Conservation (phyloP, 2,888 invertebrate species). For the Cheilosia impressa region DNA sequence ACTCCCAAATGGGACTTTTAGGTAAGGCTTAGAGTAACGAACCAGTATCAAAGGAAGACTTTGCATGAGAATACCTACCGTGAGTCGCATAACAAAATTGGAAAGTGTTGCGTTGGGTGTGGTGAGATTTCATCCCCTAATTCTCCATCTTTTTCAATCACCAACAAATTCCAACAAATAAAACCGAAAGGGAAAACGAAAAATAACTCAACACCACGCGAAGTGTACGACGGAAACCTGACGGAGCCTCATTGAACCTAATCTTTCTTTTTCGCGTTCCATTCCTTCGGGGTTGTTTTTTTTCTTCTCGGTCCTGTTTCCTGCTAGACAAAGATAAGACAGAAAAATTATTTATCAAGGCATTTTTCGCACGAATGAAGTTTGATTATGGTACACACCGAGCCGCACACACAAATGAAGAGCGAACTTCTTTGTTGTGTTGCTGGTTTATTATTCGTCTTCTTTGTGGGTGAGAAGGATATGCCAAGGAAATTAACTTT, state of each 20-base stretch:
- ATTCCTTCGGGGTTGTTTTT: conserved; percentile 10
- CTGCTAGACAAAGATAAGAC: conserved; percentile 70
- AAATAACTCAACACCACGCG: conserved; percentile 1
- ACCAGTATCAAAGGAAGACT: conserved; percentile 69
- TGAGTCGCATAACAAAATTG: conserved; percentile 43
- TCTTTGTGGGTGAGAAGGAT: conserved; percentile 35
- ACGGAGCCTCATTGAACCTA: conserved; percentile 48
- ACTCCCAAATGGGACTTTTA: conserved; percentile 4
- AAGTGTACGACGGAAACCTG: conserved; percentile 39
- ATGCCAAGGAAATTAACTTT: conserved; percentile 56
- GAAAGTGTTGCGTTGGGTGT: conserved; percentile 11
- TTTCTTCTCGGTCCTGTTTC: conserved; percentile 1
- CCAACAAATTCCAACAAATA: conserved; percentile 43
- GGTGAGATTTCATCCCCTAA: conserved; percentile 44
- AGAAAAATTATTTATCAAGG: conserved; percentile 66
- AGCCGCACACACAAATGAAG: conserved; percentile 56
- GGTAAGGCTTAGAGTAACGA: conserved; percentile 66
- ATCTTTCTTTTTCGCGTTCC: conserved; percentile 36
- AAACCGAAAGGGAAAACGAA: conserved; percentile 20
- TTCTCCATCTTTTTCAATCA: conserved; percentile 44
- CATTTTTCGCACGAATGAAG: conserved; percentile 74
- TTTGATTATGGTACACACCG: conserved; percentile 63
- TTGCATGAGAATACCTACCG: conserved; percentile 46
- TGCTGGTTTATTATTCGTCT: neutral
- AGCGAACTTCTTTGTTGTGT: conserved; percentile 53